phyloP scores from a whole-genome alignment of 2,113 vertebrate species.

The Paedocypris sp. region DNA sequence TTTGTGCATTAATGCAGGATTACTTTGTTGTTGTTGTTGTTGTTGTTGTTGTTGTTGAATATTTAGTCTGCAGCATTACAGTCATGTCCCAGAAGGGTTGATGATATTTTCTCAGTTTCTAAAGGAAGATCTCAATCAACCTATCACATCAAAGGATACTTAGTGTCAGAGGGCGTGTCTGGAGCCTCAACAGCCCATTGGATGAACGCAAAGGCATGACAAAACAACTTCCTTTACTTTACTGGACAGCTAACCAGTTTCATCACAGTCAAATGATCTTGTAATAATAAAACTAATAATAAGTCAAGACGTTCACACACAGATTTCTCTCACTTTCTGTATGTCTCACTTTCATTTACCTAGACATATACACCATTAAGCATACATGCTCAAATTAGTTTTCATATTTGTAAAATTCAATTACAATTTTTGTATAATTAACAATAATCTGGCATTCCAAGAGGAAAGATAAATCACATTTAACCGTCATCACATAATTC shows the following conservation, averaged over 20 bases:
- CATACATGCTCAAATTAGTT: too few relatives aligned
- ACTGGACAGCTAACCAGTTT: slow-evolving; percentile 29
- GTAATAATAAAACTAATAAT: slow-evolving; percentile 3
- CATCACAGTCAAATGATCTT: slow-evolving; percentile 29
- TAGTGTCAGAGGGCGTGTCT: slow-evolving; percentile 34
- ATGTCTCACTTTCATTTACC: too few relatives aligned
- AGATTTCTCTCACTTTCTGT: not conserved
- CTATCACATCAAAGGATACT: slow-evolving; percentile 35
- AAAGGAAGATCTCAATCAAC: too few relatives aligned
- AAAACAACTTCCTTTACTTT: not conserved
- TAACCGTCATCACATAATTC: too few relatives aligned
- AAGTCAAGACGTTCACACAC: not conserved
- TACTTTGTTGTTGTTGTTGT: too few relatives aligned
- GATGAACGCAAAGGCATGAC: not conserved
- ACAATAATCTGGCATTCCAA: too few relatives aligned
- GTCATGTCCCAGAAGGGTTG: slow-evolving; percentile 35
- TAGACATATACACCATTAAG: too few relatives aligned
- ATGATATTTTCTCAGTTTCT: slow-evolving; percentile 10
- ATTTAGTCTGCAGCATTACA: slow-evolving; percentile 35
- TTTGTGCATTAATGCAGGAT: too few relatives aligned
- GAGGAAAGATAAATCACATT: too few relatives aligned
- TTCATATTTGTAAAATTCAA: too few relatives aligned
- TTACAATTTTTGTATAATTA: too few relatives aligned
- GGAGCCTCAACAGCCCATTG: slow-evolving; percentile 32
- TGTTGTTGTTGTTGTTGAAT: slow-evolving; percentile 18